phyloP scores from a whole-genome alignment of 92 coral and sea anemone genomes.

The Parazoanthus swiftii region DNA sequence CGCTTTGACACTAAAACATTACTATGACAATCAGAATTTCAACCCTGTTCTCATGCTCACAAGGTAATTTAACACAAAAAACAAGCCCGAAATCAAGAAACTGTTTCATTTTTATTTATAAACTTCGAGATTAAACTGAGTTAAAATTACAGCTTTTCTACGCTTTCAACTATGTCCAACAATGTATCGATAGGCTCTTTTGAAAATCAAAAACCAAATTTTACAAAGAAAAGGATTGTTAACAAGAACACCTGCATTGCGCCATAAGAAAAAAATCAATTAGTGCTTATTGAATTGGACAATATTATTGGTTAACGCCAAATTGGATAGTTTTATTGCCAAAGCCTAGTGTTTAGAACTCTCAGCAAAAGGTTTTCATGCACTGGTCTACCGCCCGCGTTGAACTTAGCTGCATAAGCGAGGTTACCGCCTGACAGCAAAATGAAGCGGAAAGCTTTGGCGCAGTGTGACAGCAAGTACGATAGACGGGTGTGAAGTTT shows the following conservation, averaged over 20 bases:
- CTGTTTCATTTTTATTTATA: neutral
- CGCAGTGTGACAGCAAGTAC: neutral
- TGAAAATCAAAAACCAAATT: constrained; percentile 20
- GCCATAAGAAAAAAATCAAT: constrained; percentile 32
- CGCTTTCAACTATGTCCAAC: neutral
- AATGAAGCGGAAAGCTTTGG: neutral
- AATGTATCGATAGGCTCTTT: neutral
- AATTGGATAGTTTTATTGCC: constrained; percentile 20
- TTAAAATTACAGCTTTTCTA: neutral
- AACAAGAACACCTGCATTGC: constrained; percentile 39
- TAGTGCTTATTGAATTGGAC: constrained; percentile 11
- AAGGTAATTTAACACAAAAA: constrained; percentile 6
- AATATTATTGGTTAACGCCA: constrained; percentile 24
- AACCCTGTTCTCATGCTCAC: constrained; percentile 9
- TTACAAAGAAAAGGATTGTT: constrained; percentile 16
- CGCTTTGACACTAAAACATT: constrained; percentile 27
- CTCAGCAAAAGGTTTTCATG: constrained; percentile 29
- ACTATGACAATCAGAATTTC: constrained; percentile 24
- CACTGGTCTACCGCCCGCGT: constrained; percentile 35
- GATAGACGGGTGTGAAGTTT: neutral
- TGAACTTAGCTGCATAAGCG: neutral
- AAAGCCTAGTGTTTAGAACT: constrained; percentile 15
- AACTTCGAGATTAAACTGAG: neutral
- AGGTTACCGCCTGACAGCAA: neutral
- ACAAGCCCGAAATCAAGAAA: neutral